Evolutionary conservation across 2,113 vertebrate species (phyloP).

Genomic region (Gymnocephalus cernua): DNA sequence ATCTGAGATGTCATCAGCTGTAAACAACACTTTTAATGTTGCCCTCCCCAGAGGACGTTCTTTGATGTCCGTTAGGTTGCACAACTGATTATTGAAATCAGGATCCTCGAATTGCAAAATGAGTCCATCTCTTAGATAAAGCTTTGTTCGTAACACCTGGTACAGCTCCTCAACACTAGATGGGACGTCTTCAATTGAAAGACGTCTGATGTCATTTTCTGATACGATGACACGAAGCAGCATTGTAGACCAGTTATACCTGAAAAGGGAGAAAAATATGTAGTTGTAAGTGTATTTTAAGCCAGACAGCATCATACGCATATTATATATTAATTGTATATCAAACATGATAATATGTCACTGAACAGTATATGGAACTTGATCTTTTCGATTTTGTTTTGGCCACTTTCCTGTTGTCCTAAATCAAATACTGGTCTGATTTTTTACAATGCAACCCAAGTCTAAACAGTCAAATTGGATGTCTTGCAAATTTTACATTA

Average conservation of each 20-base stretch:
- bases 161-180: not conserved
- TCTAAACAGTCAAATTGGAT: too few relatives aligned
- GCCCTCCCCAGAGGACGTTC: not conserved
- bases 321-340: too few relatives aligned
- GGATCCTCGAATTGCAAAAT: not conserved
- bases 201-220: not conserved
- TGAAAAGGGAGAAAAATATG: not conserved
- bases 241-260: not conserved
- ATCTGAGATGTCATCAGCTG: constrained; percentile 3
- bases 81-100: not conserved
- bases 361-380: too few relatives aligned
- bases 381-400: too few relatives aligned
- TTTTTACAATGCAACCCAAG: too few relatives aligned
- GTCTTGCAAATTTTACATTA: too few relatives aligned
- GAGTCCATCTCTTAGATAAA: not conserved
- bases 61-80: not conserved
- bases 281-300: too few relatives aligned
- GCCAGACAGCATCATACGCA: too few relatives aligned
- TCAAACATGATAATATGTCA: too few relatives aligned
- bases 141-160: not conserved
- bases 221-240: not conserved
- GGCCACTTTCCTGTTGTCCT: too few relatives aligned
- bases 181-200: not conserved
- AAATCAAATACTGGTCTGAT: too few relatives aligned
- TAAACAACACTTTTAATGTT: not conserved